phyloP scores from a whole-genome alignment of 1,140 invertebrate species.

The Drosophila sechellia region DNA sequence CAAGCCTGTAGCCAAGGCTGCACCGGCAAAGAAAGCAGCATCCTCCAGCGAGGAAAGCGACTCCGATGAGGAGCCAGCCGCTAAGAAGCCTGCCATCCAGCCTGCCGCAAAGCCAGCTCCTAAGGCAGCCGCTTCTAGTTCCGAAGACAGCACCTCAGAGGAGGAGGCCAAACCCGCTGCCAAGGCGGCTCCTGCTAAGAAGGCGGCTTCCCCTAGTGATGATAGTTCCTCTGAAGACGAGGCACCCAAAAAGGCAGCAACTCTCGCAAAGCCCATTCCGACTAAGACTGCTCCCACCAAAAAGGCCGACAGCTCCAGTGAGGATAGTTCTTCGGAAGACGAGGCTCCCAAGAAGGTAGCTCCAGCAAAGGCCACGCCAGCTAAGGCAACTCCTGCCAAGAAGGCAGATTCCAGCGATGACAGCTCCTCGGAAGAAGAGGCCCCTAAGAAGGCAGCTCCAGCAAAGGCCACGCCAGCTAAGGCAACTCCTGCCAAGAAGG shows the following conservation, averaged over 20 bases:
- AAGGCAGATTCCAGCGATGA: constrained; percentile 77
- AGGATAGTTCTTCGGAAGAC: constrained; percentile 69
- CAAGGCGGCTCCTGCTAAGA: constrained; percentile 42
- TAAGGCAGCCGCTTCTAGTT: constrained; percentile 35
- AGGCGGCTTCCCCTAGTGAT: constrained; percentile 70
- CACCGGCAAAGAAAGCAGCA: constrained; percentile 62
- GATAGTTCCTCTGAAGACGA: constrained; percentile 70
- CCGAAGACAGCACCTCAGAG: constrained; percentile 53
- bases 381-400: constrained; percentile 32
- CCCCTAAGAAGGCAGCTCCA: constrained; percentile 34
- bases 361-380: neutral
- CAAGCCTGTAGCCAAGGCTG: constrained; percentile 53
- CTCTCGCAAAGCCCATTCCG: constrained; percentile 40
- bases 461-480: constrained; percentile 16
- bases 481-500: constrained; percentile 31
- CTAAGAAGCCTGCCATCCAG: constrained; percentile 41
- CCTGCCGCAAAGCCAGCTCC: constrained; percentile 25
- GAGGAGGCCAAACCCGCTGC: constrained; percentile 39
- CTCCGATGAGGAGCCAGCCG: constrained; percentile 34
- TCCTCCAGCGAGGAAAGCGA: constrained; percentile 72
- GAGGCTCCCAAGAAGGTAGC: constrained; percentile 27
- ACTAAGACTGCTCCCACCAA: constrained; percentile 33
- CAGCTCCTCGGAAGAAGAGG: constrained; percentile 58
- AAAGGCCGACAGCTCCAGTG: constrained; percentile 54
- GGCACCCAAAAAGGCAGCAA: constrained; percentile 33